phyloP scores from a whole-genome alignment of 1,140 invertebrate genomes.

The Macrotrachela quadricornifera region DNA sequence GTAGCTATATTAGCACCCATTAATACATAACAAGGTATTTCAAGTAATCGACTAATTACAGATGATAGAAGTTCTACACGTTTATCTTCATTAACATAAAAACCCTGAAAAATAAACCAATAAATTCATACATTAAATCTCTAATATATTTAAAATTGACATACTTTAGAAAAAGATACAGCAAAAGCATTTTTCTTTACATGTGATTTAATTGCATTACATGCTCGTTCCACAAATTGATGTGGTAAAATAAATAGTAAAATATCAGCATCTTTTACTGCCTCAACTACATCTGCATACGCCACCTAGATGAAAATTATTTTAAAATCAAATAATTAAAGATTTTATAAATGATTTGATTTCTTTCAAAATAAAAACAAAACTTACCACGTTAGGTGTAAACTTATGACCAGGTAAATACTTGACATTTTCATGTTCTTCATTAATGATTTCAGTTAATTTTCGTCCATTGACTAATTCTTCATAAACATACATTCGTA shows the following conservation, averaged over 20 bases:
- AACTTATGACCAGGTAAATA: slow-evolving; percentile 83
- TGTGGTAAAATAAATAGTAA: slow-evolving; percentile 94
- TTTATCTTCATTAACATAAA: slow-evolving; percentile 10
- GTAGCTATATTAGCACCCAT: slow-evolving; percentile 95
- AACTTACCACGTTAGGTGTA: slow-evolving; percentile 39
- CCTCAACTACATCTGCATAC: slow-evolving; percentile 66
- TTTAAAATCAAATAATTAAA: background rate
- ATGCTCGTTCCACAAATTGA: slow-evolving; percentile 74
- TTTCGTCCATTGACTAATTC: slow-evolving; percentile 82
- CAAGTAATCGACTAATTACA: slow-evolving; percentile 59
- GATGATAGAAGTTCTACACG: slow-evolving; percentile 66
- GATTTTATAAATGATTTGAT: background rate
- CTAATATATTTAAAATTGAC: background rate
- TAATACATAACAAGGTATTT: slow-evolving; percentile 71
- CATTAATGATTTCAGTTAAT: slow-evolving; percentile 93
- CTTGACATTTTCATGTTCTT: slow-evolving; percentile 91
- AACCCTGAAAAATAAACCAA: slow-evolving; percentile 39
- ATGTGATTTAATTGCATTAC: slow-evolving; percentile 58
- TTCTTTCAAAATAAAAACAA: no score
- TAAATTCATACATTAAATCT: background rate
- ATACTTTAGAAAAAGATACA: slow-evolving; percentile 78
- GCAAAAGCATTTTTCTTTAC: slow-evolving; percentile 73
- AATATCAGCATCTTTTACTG: slow-evolving; percentile 74
- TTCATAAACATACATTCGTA: slow-evolving; percentile 95
- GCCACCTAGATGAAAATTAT: slow-evolving; percentile 45